These are phyloP conservation scores for Pseudopleuronectes americanus DNA, from an alignment of 2,797 vertebrate genomes.

Conservation along the genomic window DNA sequence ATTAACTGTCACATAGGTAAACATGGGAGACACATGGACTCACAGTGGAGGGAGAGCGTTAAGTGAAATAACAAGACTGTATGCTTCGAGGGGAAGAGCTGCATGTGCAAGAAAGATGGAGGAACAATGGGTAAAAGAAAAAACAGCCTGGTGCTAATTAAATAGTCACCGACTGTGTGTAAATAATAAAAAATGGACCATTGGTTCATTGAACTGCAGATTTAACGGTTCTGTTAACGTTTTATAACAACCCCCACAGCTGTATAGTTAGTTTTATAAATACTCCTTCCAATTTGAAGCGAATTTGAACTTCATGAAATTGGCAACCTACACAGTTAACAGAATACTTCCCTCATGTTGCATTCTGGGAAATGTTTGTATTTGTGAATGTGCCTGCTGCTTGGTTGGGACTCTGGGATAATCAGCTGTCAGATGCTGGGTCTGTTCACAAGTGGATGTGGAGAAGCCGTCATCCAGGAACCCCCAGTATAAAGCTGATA, in stretches of 20 bases:
- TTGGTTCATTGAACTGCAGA: not conserved
- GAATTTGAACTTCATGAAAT: no score
- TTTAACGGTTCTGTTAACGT: conserved; percentile 5
- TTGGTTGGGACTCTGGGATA: no score
- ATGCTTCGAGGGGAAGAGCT: conserved; percentile 11
- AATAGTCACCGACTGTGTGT: conserved; percentile 36
- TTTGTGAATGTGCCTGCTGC: no score
- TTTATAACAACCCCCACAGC: not conserved
- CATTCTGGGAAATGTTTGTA: no score
- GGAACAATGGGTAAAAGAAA: conserved; percentile 6
- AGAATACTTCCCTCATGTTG: no score
- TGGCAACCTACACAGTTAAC: no score
- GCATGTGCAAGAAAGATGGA: conserved; percentile 25
- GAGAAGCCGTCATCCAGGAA: no score
- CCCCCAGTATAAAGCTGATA: no score
- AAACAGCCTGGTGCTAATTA: conserved; percentile 44
- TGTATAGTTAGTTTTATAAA: not conserved
- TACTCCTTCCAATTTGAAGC: no score
- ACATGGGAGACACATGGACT: conserved; percentile 62
- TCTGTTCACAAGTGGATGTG: no score
- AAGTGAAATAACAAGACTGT: conserved; percentile 11
- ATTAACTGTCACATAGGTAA: conserved; percentile 45
- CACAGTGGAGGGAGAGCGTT: conserved; percentile 13
- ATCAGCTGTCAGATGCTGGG: no score
- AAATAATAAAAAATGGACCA: conserved; percentile 17